Percentiles rank a stretch among this genome's conserved stretches.
These are phyloP conservation scores for Clarias platycephalus DNA, from an alignment of 2,797 vertebrate species.

Conservation along the genomic window DNA sequence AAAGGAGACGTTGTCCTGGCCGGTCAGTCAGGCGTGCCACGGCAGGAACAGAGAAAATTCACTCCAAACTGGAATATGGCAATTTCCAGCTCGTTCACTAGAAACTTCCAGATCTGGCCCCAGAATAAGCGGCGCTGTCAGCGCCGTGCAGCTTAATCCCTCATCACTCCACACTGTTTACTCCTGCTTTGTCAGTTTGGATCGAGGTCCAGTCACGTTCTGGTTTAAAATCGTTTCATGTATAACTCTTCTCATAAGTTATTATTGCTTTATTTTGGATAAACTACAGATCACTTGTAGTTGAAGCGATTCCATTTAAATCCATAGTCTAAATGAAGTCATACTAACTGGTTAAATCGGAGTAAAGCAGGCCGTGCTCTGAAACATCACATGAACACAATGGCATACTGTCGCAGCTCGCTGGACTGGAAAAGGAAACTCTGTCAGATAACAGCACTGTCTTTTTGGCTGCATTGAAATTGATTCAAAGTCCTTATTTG, in stretches of 20 bases:
- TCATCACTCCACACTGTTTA: background rate
- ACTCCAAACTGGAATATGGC: background rate
- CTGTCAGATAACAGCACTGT: background rate
- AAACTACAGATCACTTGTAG: background rate
- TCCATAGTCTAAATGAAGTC: background rate
- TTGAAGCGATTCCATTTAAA: background rate
- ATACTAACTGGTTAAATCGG: background rate
- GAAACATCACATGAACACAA: background rate
- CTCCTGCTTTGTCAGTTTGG: conserved; percentile 9
- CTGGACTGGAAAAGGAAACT: background rate
- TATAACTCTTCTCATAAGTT: background rate
- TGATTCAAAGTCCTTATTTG: background rate
- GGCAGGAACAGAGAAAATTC: background rate
- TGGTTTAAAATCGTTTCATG: background rate
- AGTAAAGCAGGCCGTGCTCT: background rate
- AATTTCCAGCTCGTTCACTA: conserved; percentile 3
- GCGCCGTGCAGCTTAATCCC: background rate
- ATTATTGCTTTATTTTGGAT: background rate
- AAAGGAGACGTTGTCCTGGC: conserved; percentile 4
- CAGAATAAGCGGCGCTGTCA: conserved; percentile 11
- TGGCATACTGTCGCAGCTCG: background rate
- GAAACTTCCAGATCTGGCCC: background rate
- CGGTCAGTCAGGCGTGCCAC: background rate
- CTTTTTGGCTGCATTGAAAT: background rate
- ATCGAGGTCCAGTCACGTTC: background rate